Percentiles rank a stretch among this genome's conserved stretches.
phyloP scores from a whole-genome alignment of 2,797 vertebrate genomes.

The Phoxinus dragarum region DNA sequence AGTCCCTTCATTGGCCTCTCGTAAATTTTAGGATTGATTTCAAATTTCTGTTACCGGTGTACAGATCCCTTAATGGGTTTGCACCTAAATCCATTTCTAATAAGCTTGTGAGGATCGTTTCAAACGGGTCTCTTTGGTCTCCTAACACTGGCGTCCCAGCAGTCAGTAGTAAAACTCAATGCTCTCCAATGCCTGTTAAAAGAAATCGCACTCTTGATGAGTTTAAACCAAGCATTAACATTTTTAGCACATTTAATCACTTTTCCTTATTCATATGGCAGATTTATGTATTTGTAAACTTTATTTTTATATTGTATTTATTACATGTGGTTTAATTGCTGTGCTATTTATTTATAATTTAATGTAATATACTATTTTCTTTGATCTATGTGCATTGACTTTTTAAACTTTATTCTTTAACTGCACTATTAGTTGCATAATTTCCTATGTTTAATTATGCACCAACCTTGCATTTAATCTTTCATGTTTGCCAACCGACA shows the following conservation, averaged over 20 bases:
- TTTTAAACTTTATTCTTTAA: background rate
- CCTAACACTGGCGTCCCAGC: constrained; percentile 15
- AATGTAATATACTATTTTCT: background rate
- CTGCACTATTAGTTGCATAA: constrained; percentile 30
- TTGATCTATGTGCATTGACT: constrained; percentile 10
- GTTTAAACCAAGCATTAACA: background rate
- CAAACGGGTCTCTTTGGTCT: constrained; percentile 32
- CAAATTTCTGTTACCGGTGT: constrained; percentile 46
- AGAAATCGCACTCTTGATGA: constrained; percentile 1
- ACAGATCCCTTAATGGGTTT: constrained; percentile 44
- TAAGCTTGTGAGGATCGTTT: constrained; percentile 24
- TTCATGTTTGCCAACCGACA: constrained; percentile 25
- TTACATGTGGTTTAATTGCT: background rate
- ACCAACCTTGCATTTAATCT: constrained; percentile 11
- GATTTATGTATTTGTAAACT: background rate
- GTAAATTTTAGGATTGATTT: constrained; percentile 54
- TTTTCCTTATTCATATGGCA: no score
- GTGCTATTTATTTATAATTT: background rate
- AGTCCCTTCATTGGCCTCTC: constrained; percentile 50
- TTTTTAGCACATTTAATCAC: background rate
- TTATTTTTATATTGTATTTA: background rate
- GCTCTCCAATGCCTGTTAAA: background rate
- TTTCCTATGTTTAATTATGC: constrained; percentile 18
- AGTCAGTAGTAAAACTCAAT: constrained; percentile 20
- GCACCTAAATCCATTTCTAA: constrained; percentile 50